Percentiles rank a stretch among this genome's conserved stretches.
Evolutionary conservation across 2,888 invertebrate species (phyloP).

Genomic region (Nebria salina): DNA sequence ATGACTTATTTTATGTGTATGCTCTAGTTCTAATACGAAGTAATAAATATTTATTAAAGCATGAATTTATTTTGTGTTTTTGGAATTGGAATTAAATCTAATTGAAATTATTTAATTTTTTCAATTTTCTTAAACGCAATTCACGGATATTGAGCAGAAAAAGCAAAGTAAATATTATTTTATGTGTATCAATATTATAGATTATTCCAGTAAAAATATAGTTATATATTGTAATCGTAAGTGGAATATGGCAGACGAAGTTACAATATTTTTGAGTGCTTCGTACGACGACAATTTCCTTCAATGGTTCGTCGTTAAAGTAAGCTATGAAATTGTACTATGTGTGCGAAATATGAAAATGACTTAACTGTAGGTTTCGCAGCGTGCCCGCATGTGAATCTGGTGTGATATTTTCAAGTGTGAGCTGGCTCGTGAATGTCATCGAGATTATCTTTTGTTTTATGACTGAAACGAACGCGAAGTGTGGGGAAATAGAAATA

Average conservation of each 20-base stretch:
- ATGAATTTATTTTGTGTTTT: no score
- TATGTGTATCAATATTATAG: no score
- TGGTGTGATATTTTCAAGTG: neutral
- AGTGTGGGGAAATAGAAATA: slow-evolving; percentile 32
- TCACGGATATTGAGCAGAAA: no score
- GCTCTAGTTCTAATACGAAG: no score
- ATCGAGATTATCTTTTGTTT: slow-evolving; percentile 41
- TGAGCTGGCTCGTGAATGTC: slow-evolving; percentile 5
- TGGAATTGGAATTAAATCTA: no score
- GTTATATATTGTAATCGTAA: neutral
- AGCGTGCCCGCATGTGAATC: slow-evolving; percentile 7
- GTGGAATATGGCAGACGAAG: neutral
- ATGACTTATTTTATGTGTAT: no score
- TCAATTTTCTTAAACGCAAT: no score
- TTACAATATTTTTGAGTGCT: slow-evolving; percentile 2
- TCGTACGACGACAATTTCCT: slow-evolving; percentile 3
- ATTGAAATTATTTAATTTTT: no score
- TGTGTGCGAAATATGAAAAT: slow-evolving; percentile 43
- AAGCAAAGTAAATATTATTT: no score
- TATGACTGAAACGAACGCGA: slow-evolving; percentile 31
- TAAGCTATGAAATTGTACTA: slow-evolving; percentile 13
- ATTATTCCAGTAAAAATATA: neutral
- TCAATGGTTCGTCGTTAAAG: neutral
- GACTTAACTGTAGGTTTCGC: slow-evolving; percentile 19
- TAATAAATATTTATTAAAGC: no score